phyloP scores from a whole-genome alignment of 2,888 invertebrate genomes.

The Epistrophella euchroma region DNA sequence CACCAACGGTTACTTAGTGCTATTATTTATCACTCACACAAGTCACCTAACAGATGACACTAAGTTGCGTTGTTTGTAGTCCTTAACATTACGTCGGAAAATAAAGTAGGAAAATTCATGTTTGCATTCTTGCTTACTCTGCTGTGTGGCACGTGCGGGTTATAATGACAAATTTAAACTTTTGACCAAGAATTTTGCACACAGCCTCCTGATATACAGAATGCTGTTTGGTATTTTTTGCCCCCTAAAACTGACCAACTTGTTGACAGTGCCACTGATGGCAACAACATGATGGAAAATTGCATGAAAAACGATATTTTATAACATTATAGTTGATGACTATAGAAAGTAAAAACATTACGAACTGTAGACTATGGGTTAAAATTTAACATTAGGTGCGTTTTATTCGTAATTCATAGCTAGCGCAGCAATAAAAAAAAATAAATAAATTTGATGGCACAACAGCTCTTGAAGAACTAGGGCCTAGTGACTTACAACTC shows the following conservation, averaged over 20 bases:
- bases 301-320: not conserved
- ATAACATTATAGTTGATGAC: not conserved
- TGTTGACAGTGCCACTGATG: not conserved
- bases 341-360: not conserved
- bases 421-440: too few species aligned
- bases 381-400: too few species aligned
- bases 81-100: not conserved
- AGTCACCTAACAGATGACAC: not conserved
- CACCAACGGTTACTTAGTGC: not conserved
- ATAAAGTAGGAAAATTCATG: not conserved
- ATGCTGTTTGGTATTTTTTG: not conserved
- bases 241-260: not conserved
- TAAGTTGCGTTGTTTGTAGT: not conserved
- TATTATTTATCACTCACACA: slow-evolving; percentile 9
- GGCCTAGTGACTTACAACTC: too few species aligned
- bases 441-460: too few species aligned
- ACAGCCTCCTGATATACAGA: not conserved
- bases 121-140: not conserved
- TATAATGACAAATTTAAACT: not conserved
- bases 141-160: not conserved
- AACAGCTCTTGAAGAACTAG: too few species aligned
- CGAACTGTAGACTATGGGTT: not conserved
- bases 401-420: too few species aligned
- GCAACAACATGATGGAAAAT: not conserved
- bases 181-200: not conserved